Conservation (phyloP, 2,797 vertebrate species). For the Schizopygopsis malacanthus region DNA sequence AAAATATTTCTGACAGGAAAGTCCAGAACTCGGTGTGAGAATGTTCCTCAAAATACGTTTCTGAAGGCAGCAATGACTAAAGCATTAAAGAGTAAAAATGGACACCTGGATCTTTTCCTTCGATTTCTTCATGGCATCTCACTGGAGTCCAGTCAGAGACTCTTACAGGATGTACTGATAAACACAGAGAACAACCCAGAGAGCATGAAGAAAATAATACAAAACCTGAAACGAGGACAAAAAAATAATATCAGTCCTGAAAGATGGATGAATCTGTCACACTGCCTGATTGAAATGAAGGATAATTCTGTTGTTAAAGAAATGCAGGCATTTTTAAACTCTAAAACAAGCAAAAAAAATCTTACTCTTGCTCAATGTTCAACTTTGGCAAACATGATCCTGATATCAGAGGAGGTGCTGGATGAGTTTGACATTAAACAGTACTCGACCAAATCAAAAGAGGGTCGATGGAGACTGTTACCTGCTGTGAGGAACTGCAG, state of each 20-base stretch:
- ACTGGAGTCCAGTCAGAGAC: too few relatives aligned
- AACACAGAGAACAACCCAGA: background rate
- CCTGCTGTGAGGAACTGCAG: slow-evolving; percentile 22
- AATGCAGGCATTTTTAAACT: too few relatives aligned
- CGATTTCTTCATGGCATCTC: too few relatives aligned
- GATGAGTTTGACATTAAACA: background rate
- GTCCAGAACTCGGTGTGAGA: too few relatives aligned
- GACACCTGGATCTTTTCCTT: too few relatives aligned
- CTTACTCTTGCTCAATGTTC: background rate
- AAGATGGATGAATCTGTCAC: background rate
- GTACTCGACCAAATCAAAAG: background rate
- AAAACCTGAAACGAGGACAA: background rate
- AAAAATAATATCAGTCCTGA: background rate
- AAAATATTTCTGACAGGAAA: too few relatives aligned
- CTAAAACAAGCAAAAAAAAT: too few relatives aligned
- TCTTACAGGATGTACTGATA: too few relatives aligned
- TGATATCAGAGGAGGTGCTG: background rate
- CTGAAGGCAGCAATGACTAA: background rate
- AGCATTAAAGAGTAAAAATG: background rate
- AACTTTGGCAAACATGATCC: too few relatives aligned
- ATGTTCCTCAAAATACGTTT: background rate
- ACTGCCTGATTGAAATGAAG: background rate
- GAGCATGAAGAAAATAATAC: background rate
- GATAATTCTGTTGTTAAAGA: background rate
- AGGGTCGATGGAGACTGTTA: background rate